phyloP scores from a whole-genome alignment of 23 tunicate species.

The Trididemnum miniatum region DNA sequence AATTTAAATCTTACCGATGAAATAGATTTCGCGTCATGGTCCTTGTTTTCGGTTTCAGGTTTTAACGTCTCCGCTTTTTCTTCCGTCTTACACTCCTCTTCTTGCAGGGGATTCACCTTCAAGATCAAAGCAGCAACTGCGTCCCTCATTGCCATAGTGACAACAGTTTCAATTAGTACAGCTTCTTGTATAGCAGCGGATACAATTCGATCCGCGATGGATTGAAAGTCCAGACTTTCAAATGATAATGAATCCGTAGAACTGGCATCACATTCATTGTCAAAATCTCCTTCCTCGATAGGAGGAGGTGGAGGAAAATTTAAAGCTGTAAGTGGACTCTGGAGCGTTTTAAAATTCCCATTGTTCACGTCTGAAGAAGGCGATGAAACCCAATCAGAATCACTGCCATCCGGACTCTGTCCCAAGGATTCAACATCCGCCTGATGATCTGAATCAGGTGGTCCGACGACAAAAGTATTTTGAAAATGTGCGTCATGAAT shows the following conservation, averaged over 20 bases:
- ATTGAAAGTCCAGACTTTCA: not conserved
- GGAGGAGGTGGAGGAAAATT: conserved; percentile 15
- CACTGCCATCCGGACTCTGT: no score
- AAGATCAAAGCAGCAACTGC: not conserved
- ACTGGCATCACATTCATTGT: not conserved
- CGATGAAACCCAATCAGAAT: no score
- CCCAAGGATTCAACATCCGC: no score
- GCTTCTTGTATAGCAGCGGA: not conserved
- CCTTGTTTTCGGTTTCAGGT: no score
- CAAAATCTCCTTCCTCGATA: not conserved
- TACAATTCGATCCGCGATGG: not conserved
- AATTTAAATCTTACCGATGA: no score
- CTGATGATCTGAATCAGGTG: no score
- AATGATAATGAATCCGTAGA: not conserved
- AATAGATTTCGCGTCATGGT: no score
- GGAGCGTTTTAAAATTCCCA: no score
- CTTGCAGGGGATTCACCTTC: not conserved
- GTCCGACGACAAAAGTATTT: no score
- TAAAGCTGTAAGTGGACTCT: not conserved
- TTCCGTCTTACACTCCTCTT: not conserved
- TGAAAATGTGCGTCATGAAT: no score
- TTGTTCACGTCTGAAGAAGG: no score
- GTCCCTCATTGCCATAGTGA: not conserved
- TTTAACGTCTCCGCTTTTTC: not conserved
- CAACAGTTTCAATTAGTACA: not conserved